A percentile compares a stretch with the other conserved stretches of the same genome.
Conservation (phyloP, 2,113 vertebrate genomes). For the Periophthalmus modestus region DNA sequence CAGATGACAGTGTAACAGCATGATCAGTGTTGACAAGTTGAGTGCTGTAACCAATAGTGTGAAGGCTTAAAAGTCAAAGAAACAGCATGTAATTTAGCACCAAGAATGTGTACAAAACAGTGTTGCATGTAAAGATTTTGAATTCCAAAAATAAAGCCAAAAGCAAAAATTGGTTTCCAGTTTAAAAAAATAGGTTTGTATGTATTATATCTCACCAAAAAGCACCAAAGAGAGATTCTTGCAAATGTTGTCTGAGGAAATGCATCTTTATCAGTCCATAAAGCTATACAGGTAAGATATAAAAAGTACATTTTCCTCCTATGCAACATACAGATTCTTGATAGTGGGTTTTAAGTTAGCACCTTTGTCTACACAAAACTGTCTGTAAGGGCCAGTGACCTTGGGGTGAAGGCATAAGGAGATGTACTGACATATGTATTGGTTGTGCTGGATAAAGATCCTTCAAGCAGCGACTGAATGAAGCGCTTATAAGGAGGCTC, state of each 20-base stretch:
- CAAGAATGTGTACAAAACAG: slow-evolving; percentile 86
- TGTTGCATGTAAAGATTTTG: slow-evolving; percentile 75
- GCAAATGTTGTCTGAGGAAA: slow-evolving; percentile 69
- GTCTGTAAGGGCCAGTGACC: slow-evolving; percentile 97
- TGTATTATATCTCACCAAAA: slow-evolving; percentile 82
- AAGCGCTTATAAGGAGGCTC: slow-evolving; percentile 89
- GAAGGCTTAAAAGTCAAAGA: slow-evolving; percentile 82
- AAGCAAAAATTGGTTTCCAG: slow-evolving; percentile 84
- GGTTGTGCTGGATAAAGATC: slow-evolving; percentile 90
- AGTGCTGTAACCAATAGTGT: slow-evolving; percentile 62
- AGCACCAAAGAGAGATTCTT: slow-evolving; percentile 88
- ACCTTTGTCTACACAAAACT: slow-evolving; percentile 83
- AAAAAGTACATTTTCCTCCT: slow-evolving; percentile 47
- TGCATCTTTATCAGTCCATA: slow-evolving; percentile 76
- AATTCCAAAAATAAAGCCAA: slow-evolving; percentile 74
- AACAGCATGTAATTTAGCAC: slow-evolving; percentile 84
- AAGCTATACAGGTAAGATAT: slow-evolving; percentile 78
- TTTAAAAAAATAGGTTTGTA: slow-evolving; percentile 78
- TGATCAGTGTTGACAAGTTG: slow-evolving; percentile 49
- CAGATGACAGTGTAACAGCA: slow-evolving; percentile 56
- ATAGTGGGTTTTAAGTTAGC: slow-evolving; percentile 56
- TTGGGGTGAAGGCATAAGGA: slow-evolving; percentile 97
- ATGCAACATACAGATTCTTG: slow-evolving; percentile 40
- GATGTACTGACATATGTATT: slow-evolving; percentile 90
- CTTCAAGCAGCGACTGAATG: slow-evolving; percentile 86